Evolutionary conservation across 35 echinoderm and acorn worm genomes (phyloP).

Genomic region (Stichopus chloronotus): DNA sequence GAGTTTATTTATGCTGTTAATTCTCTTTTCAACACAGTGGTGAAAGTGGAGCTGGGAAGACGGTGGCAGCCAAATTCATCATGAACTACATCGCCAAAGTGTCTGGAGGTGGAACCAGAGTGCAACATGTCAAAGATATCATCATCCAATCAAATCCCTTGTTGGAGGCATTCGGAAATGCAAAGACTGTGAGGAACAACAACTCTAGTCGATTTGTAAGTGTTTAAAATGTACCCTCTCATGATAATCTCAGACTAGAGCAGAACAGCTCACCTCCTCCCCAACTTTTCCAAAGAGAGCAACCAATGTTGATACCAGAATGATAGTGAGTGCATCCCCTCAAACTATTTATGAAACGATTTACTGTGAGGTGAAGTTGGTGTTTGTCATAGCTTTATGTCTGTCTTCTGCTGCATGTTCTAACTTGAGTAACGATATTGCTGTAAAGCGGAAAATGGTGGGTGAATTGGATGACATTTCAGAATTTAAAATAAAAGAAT

Average conservation of each 20-base stretch:
- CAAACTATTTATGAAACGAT: too few relatives aligned
- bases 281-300: too few relatives aligned
- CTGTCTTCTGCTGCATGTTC: too few relatives aligned
- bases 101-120: conserved; percentile 86
- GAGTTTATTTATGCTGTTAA: neutral
- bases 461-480: too few relatives aligned
- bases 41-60: conserved; percentile 99
- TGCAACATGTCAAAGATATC: conserved; percentile 99
- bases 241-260: neutral
- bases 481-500: too few relatives aligned
- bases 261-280: too few relatives aligned
- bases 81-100: conserved; percentile 98
- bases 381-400: too few relatives aligned
- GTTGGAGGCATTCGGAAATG: conserved; percentile 95
- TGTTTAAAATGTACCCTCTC: conserved; percentile 28
- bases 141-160: conserved; percentile 99
- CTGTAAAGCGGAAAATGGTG: too few relatives aligned
- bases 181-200: conserved; percentile 98
- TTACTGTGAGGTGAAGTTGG: too few relatives aligned
- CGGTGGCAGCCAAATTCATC: conserved; percentile 97
- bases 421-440: too few relatives aligned
- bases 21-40: conserved; percentile 70
- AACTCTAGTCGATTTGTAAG: conserved; percentile 99
- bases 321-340: too few relatives aligned
- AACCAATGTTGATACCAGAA: too few relatives aligned